Base-by-base conservation (phyloP, 2,113 vertebrate species). In the Uropsilus gracilis region DNA sequence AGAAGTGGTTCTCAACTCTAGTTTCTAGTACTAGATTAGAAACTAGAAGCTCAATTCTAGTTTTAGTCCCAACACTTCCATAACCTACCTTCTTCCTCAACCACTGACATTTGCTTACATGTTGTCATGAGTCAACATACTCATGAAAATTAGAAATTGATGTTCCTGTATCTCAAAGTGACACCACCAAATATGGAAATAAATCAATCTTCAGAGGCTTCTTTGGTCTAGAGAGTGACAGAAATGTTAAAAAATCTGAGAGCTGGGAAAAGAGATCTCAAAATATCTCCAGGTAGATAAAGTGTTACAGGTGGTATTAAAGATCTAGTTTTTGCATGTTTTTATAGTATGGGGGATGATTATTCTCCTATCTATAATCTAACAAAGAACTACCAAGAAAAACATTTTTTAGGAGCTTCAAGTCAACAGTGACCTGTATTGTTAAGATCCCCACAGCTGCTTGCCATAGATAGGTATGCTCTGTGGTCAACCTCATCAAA, bases 161-260 rank as follows among this genome's bases (percentile, higher is more conserved):
- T 87, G 5, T 64, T 75, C 32, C 46, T 94, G 1, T 37, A 22
- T 78, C 26, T 46, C 37, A 72, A 85, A 84, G 42, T 78, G 66
- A 83, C 0, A 24, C 1, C 39, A 30, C 72, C 42, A 76, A 81
- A 83, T 69, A 39, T 53, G 72, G 53, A 69, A 86, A 24, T 72
- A 59, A 96, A 16, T 81, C 48, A 75, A 94, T 84, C 48, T 57
- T 20, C 22, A 73, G 66, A 71, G 10, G 10, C 17, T 90, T 73
- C 28, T 64, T 82, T 95, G 26, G 32, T 77, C 73, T 77, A 32
- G 24, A 83, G 14, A 89, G 63, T 83, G 44, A 48, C 24, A 93
- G 66, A 92, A 76, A 66, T 75, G 16, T 88, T 92, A 69, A 39
- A 90, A 90, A 75, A 50, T n/a, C 53, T 59, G 78, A 57, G 46